Percentiles rank a stretch among this genome's conserved stretches.
These are phyloP conservation scores for Azemiops feae DNA, from an alignment of 2,113 vertebrate genomes.

Conservation along the genomic window DNA sequence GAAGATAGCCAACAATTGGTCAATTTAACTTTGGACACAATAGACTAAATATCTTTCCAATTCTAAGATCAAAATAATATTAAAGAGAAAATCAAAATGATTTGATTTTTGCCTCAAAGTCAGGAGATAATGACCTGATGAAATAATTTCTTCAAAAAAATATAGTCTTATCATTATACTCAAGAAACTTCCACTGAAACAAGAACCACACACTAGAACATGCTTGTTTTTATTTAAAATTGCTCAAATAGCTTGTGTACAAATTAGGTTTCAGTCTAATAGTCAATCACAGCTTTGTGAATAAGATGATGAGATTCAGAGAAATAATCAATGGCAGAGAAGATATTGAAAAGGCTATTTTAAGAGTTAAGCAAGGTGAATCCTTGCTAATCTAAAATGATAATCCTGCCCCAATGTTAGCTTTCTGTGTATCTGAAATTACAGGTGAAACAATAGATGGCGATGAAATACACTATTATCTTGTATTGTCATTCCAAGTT, in stretches of 20 bases:
- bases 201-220: background rate
- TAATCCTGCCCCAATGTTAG: background rate
- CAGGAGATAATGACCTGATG: background rate
- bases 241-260: background rate
- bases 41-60: background rate
- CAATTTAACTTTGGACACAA: background rate
- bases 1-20: background rate
- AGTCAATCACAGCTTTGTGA: background rate
- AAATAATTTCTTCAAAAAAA: background rate
- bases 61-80: background rate
- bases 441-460: background rate
- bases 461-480: background rate
- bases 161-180: background rate
- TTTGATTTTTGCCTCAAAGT: background rate
- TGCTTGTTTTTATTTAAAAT: slow-evolving; percentile 27
- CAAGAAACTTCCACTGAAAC: background rate
- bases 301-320: background rate
- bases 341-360: background rate
- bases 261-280: background rate
- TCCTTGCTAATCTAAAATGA: background rate
- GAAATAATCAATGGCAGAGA: background rate
- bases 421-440: background rate
- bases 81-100: background rate
- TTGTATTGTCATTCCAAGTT: background rate
- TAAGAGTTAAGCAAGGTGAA: background rate